phyloP scores from a whole-genome alignment of 2,797 vertebrate species.

The Harpagifer antarcticus region DNA sequence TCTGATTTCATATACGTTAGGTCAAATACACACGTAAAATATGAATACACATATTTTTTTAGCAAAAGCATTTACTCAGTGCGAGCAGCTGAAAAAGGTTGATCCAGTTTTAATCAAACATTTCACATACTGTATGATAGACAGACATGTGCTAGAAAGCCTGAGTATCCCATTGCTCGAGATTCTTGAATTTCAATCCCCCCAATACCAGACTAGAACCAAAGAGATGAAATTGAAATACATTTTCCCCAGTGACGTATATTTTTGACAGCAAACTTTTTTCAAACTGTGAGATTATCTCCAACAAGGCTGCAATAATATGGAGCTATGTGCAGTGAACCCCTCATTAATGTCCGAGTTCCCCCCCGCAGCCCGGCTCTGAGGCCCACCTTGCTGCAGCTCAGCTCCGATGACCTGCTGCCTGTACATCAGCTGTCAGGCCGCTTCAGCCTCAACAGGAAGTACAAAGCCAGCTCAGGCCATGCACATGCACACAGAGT shows the following conservation, averaged over 20 bases:
- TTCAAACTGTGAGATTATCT: neutral
- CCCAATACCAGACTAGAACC: neutral
- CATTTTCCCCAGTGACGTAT: neutral
- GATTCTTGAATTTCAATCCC: too few relatives aligned
- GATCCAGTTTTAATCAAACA: too few relatives aligned
- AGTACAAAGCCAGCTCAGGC: neutral
- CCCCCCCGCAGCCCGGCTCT: constrained; percentile 3
- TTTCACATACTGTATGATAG: too few relatives aligned
- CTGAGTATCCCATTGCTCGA: too few relatives aligned
- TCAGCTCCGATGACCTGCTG: neutral
- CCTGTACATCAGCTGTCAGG: constrained; percentile 21
- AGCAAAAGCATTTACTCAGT: too few relatives aligned
- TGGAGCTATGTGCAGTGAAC: constrained; percentile 9
- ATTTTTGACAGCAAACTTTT: neutral
- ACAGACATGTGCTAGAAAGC: too few relatives aligned
- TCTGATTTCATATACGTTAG: too few relatives aligned
- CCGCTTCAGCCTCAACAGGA: neutral
- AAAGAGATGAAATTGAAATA: neutral
- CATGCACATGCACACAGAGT: neutral
- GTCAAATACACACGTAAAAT: too few relatives aligned
- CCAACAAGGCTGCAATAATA: neutral
- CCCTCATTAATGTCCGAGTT: neutral
- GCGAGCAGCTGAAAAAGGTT: too few relatives aligned
- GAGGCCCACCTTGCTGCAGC: constrained; percentile 10
- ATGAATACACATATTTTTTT: too few relatives aligned